phyloP scores from a whole-genome alignment of 2,888 invertebrate genomes.

The Metalampra italica region DNA sequence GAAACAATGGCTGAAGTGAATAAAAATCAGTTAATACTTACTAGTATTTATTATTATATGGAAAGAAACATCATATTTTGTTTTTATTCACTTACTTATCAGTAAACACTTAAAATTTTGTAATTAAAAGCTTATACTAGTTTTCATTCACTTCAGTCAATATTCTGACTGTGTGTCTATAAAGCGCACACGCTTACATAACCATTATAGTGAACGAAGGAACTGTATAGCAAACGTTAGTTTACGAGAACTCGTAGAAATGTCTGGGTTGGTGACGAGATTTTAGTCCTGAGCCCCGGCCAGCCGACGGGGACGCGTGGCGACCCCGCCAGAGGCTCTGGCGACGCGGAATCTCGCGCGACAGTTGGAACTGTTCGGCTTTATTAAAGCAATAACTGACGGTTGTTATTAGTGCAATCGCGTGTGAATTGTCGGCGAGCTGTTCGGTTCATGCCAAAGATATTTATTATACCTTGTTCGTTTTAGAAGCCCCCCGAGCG shows the following conservation, averaged over 20 bases:
- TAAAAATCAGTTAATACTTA: too few species aligned
- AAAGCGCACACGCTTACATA: neutral
- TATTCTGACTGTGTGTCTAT: neutral
- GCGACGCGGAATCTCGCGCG: slow-evolving; percentile 24
- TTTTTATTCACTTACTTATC: too few species aligned
- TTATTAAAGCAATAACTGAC: slow-evolving; percentile 45
- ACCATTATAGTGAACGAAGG: neutral
- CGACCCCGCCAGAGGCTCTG: slow-evolving; percentile 17
- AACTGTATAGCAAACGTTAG: neutral
- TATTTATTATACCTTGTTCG: slow-evolving; percentile 52
- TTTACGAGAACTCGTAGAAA: neutral
- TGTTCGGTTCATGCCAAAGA: slow-evolving; percentile 77
- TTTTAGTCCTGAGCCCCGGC: neutral
- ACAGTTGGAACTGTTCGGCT: slow-evolving; percentile 32
- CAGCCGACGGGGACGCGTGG: too few species aligned
- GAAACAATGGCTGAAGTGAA: too few species aligned
- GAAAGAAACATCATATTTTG: too few species aligned
- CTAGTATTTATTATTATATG: too few species aligned
- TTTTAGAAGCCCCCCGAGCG: slow-evolving; percentile 34
- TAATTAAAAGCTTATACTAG: too few species aligned
- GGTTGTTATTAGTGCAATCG: slow-evolving; percentile 47
- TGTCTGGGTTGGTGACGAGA: neutral
- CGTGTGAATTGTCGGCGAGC: slow-evolving; percentile 64
- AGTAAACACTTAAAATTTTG: too few species aligned
- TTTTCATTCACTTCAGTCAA: too few species aligned